Conservation (phyloP, 2,888 invertebrate species). For the Phortica okadai region DNA sequence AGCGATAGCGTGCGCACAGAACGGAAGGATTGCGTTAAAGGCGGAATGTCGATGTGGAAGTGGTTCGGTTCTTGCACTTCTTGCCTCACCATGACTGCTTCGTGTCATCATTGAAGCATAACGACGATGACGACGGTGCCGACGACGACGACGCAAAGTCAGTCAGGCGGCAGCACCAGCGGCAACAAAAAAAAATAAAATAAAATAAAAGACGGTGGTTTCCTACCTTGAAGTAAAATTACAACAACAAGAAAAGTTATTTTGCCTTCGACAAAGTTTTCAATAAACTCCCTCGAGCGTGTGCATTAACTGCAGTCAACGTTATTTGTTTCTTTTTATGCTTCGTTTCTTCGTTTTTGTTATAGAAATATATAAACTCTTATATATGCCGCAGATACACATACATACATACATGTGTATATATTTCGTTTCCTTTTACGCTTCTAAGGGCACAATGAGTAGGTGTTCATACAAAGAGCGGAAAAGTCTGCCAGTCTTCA, state of each 20-base stretch:
- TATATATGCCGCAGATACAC: background rate
- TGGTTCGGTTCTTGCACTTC: too few relatives aligned
- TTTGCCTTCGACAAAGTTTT: slow-evolving; percentile 65
- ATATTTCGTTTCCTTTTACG: slow-evolving; percentile 36
- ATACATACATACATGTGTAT: slow-evolving; percentile 7
- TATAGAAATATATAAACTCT: background rate
- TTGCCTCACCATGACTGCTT: background rate
- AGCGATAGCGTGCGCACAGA: background rate
- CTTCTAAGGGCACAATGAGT: background rate
- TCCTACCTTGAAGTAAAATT: background rate
- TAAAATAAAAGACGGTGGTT: background rate
- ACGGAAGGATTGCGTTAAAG: slow-evolving; percentile 17
- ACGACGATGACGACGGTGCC: slow-evolving; percentile 8
- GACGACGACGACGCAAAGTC: background rate
- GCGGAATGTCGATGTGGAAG: background rate
- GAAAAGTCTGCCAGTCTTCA: background rate
- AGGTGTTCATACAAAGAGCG: too few relatives aligned
- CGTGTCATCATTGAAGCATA: slow-evolving; percentile 34
- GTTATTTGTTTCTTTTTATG: slow-evolving; percentile 56
- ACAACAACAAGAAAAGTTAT: background rate
- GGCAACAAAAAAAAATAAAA: background rate
- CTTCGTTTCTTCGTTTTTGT: slow-evolving; percentile 1
- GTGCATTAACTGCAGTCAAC: slow-evolving; percentile 69
- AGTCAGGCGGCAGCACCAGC: background rate
- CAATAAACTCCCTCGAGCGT: slow-evolving; percentile 73